phyloP scores from a whole-genome alignment of 1,140 invertebrate genomes.

The Pseudomyrmex dendroicus region DNA sequence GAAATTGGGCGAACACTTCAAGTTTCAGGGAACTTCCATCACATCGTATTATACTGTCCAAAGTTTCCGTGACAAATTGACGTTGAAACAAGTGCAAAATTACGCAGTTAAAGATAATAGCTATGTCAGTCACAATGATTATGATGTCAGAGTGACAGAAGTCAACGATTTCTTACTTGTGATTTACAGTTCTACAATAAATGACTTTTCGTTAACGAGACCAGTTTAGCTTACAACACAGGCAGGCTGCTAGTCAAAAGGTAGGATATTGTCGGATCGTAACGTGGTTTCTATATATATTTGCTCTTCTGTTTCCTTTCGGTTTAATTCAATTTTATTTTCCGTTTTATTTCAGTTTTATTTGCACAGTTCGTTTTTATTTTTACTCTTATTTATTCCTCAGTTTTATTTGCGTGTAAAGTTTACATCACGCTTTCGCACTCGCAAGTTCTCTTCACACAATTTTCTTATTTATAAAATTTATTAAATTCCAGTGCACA shows the following conservation, averaged over 20 bases:
- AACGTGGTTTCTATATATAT: too few relatives aligned
- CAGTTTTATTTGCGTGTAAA: too few relatives aligned
- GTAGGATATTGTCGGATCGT: too few relatives aligned
- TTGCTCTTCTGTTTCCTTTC: too few relatives aligned
- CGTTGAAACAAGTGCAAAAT: constrained; percentile 25
- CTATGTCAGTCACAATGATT: background rate
- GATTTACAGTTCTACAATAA: background rate
- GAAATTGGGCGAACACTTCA: background rate
- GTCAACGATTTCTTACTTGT: background rate
- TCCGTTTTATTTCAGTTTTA: too few relatives aligned
- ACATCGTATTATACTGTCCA: constrained; percentile 23
- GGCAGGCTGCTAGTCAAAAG: too few relatives aligned
- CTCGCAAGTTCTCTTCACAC: too few relatives aligned
- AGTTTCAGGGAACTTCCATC: constrained; percentile 32
- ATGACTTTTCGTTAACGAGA: background rate
- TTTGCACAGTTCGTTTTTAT: too few relatives aligned
- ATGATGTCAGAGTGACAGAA: constrained; percentile 17
- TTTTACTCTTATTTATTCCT: too few relatives aligned
- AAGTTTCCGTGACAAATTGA: constrained; percentile 30
- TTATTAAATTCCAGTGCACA: constrained; percentile 5
- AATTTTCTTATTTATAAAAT: background rate
- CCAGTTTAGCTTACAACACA: background rate
- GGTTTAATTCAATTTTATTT: background rate
- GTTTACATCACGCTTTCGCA: too few relatives aligned
- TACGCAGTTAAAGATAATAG: constrained; percentile 42